Evolutionary conservation across 2,113 vertebrate species (phyloP), one percentile per base, ranked within the genome.

Genomic region (Dissostichus mawsoni): DNA sequence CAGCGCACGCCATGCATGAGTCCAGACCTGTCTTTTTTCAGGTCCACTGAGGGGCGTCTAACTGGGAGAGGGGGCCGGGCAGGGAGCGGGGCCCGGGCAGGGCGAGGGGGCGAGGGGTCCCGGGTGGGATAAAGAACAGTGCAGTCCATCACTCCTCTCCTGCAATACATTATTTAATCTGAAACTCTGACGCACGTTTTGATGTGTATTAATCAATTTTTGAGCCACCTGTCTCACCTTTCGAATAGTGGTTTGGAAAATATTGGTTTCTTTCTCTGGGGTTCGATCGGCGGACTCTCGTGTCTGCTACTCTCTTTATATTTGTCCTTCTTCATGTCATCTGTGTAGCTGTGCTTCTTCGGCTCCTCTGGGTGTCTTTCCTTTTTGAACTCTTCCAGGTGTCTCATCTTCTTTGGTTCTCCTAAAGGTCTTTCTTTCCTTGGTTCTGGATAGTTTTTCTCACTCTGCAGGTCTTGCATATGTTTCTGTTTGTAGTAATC

Each of bases 111-210:
- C 11, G 93, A 93, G 10, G 91, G 89, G 77, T 81, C 87, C 2
- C 85, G 86, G 17, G 52, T 83, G 17, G 93, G 93, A 66, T 94
- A 94, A 18, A 94, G 87, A 51, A 94, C 1, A 8, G 69, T 92
- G 88, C 92, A 84, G 81, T 94, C 93, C 87, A 94, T 11, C 14
- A 94, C 93, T 56, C 91, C 86, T 82, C 86, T 89, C 89, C 93
- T 94, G 82, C 63, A 92, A 90, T 73, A 47, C 69, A 91, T 52
- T 66, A 66, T 11, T 68, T 33, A 64, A 4, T 41, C 72, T 91
- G 64, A 92, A 74, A 59, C 25, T 55, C 65, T 58, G 57, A 44
- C 25, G 25, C 29, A 12, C 45, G 69, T 16, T 33, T 2, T 44
- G 18, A 63, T 4, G 20, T 12, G 20, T 17, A 44, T 16, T 0